phyloP scores from a whole-genome alignment of 2,113 vertebrate genomes.

The Chaetops frenatus region DNA sequence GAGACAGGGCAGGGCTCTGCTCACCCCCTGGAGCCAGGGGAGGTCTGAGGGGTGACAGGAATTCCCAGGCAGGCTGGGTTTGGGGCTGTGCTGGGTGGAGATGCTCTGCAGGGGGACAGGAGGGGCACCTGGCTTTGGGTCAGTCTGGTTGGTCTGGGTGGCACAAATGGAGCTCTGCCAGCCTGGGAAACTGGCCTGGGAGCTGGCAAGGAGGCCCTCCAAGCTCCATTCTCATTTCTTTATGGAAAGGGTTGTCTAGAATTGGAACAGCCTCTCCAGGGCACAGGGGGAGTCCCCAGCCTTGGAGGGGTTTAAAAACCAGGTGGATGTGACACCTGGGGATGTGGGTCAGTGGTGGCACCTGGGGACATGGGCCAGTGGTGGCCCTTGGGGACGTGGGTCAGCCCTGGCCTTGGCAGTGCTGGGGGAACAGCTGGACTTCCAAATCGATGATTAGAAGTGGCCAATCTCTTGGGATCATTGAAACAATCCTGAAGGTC shows the following conservation, averaged over 20 bases:
- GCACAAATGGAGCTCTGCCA: background rate
- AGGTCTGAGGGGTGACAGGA: background rate
- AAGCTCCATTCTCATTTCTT: background rate
- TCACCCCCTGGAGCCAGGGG: background rate
- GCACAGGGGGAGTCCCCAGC: background rate
- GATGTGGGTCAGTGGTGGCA: background rate
- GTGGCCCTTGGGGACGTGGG: background rate
- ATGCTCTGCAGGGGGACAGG: background rate
- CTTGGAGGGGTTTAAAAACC: background rate
- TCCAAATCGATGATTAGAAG: no score
- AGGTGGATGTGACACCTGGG: background rate
- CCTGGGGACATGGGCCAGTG: background rate
- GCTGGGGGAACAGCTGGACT: rapidly evolving
- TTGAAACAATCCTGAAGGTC: background rate
- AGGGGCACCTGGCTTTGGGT: background rate
- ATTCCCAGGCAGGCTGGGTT: background rate
- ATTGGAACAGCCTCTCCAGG: background rate
- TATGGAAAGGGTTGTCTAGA: background rate
- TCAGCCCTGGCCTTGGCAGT: background rate
- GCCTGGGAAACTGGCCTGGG: background rate
- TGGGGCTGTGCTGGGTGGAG: background rate
- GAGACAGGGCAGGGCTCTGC: background rate
- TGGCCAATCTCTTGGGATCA: no score
- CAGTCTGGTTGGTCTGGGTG: background rate
- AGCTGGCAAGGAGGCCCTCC: background rate